Conservation (phyloP, 2,888 invertebrate genomes). For the Holacanthella duospinosa region DNA sequence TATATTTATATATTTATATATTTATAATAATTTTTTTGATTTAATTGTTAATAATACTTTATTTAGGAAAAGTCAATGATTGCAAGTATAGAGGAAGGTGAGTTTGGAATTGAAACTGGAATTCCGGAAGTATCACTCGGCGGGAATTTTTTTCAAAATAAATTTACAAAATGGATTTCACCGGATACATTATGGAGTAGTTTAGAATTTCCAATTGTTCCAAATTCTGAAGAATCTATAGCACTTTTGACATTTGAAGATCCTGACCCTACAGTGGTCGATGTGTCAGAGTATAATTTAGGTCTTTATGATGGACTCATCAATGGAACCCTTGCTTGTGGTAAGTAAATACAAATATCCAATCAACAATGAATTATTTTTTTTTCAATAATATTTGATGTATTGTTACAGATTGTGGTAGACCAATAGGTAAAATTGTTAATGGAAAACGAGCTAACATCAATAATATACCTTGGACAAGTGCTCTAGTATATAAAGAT, state of each 20-base stretch:
- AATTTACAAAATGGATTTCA: neutral
- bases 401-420: constrained; percentile 1
- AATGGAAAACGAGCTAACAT: neutral
- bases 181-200: neutral
- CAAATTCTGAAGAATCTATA: neutral
- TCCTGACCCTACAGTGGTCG: neutral
- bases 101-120: neutral
- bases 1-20: too few species aligned
- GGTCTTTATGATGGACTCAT: constrained; percentile 4
- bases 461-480: constrained; percentile 10
- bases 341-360: neutral
- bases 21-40: too few species aligned
- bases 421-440: neutral
- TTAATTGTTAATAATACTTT: too few species aligned
- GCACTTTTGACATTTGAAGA: neutral
- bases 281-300: constrained; percentile 2
- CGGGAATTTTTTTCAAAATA: neutral
- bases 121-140: neutral
- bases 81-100: neutral
- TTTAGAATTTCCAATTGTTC: constrained; percentile 3
- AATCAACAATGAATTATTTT: neutral
- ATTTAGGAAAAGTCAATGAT: neutral
- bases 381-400: neutral
- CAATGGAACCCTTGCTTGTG: neutral
- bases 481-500: neutral